A percentile compares a stretch with the other conserved stretches of the same genome.
Conservation (phyloP, 2,888 invertebrate genomes). For the Thera britannica region DNA sequence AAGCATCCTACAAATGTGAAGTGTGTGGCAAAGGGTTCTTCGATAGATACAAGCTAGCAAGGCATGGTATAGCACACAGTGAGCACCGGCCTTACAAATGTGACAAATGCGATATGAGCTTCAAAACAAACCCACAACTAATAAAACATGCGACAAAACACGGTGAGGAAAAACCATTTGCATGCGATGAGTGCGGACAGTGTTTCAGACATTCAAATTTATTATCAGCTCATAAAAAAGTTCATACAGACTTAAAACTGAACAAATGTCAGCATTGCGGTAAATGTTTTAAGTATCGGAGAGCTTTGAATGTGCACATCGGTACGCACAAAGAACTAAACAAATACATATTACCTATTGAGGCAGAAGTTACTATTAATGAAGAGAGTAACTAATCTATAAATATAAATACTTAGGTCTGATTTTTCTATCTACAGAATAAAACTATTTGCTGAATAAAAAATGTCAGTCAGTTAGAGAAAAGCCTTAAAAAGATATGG, state of each 20-base stretch:
- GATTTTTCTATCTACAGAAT: no score
- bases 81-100: constrained; percentile 16
- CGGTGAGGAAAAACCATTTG: constrained; percentile 13
- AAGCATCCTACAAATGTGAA: constrained; percentile 17
- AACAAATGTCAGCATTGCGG: constrained; percentile 10
- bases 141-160: constrained; percentile 10
- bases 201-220: constrained; percentile 11
- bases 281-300: constrained; percentile 16
- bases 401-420: neutral
- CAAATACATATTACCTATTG: constrained; percentile 9
- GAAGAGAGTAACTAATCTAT: neutral
- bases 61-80: constrained; percentile 16
- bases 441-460: no score
- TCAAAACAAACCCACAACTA: constrained; percentile 16
- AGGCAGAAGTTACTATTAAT: constrained; percentile 11
- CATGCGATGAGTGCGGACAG: constrained; percentile 6
- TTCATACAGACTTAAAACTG: constrained; percentile 10
- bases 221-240: constrained; percentile 19
- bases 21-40: constrained; percentile 16
- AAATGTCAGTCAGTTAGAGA: no score
- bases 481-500: no score
- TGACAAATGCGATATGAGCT: constrained; percentile 9
- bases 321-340: constrained; percentile 14
- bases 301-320: constrained; percentile 17
- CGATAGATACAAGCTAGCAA: constrained; percentile 15